Conservation (phyloP, 2,113 vertebrate genomes). For the Myodes glareolus region DNA sequence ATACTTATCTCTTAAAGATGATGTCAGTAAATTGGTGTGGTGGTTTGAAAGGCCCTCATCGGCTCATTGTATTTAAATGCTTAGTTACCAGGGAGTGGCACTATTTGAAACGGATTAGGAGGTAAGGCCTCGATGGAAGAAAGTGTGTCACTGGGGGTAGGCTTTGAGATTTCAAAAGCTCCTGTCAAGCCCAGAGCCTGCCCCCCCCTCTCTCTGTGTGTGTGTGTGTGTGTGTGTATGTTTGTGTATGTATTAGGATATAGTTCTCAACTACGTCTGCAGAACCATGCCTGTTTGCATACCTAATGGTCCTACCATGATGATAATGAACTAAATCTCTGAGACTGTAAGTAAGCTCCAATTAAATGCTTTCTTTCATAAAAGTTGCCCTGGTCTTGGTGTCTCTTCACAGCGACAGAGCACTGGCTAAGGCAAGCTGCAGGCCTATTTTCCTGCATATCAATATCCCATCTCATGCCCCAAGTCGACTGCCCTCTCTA, state of each 20-base stretch:
- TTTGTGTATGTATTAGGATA: not conserved
- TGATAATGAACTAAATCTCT: not conserved
- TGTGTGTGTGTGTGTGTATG: too few species aligned
- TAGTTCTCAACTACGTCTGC: not conserved
- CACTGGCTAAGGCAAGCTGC: not conserved
- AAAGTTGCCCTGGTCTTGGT: not conserved
- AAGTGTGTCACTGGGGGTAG: not conserved
- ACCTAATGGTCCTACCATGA: not conserved
- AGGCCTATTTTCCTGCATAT: fast-evolving
- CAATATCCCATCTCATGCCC: fast-evolving
- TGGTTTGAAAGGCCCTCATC: not conserved
- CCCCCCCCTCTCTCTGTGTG: too few species aligned
- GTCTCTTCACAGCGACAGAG: not conserved
- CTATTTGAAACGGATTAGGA: not conserved
- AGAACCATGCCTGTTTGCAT: not conserved
- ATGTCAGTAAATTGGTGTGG: not conserved
- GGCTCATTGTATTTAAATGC: not conserved
- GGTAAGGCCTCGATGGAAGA: not conserved
- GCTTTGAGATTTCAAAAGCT: not conserved
- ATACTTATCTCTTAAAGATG: not conserved
- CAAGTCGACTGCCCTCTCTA: fast-evolving
- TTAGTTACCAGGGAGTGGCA: not conserved
- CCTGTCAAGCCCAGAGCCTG: not conserved
- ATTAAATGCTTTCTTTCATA: not conserved
- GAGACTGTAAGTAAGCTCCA: not conserved